phyloP scores from a whole-genome alignment of 2,888 invertebrate species.

The Trachelus tabidus region DNA sequence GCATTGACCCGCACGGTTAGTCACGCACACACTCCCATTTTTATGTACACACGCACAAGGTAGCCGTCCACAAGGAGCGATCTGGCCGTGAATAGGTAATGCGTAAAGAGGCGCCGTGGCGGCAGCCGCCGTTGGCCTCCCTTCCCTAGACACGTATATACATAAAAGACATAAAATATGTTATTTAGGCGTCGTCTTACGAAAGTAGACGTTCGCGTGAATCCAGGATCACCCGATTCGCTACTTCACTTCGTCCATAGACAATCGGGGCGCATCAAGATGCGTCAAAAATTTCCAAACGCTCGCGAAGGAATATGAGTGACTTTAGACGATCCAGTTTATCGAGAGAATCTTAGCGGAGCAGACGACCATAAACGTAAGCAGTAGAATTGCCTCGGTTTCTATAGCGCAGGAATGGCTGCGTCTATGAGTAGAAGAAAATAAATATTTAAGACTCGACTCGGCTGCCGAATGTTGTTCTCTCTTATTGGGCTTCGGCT shows the following conservation, averaged over 20 bases:
- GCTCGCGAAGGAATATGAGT: background rate
- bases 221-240: background rate
- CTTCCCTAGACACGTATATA: slow-evolving; percentile 1
- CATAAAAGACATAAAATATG: background rate
- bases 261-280: background rate
- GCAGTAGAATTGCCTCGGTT: background rate
- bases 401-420: background rate
- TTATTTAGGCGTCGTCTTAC: slow-evolving; percentile 13
- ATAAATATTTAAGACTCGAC: background rate
- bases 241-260: background rate
- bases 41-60: slow-evolving; percentile 15
- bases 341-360: background rate
- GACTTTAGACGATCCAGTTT: background rate
- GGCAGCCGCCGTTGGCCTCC: background rate
- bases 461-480: background rate
- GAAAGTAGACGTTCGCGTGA: background rate
- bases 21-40: slow-evolving; percentile 45
- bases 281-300: background rate
- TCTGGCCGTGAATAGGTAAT: slow-evolving; percentile 39
- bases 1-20: slow-evolving; percentile 57
- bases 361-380: background rate
- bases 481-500: slow-evolving; percentile 9
- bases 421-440: background rate
- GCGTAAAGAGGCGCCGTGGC: slow-evolving; percentile 30
- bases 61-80: slow-evolving; percentile 24